Conservation (phyloP, 2,113 vertebrate species). For the Lethenteron camtschaticum region DNA sequence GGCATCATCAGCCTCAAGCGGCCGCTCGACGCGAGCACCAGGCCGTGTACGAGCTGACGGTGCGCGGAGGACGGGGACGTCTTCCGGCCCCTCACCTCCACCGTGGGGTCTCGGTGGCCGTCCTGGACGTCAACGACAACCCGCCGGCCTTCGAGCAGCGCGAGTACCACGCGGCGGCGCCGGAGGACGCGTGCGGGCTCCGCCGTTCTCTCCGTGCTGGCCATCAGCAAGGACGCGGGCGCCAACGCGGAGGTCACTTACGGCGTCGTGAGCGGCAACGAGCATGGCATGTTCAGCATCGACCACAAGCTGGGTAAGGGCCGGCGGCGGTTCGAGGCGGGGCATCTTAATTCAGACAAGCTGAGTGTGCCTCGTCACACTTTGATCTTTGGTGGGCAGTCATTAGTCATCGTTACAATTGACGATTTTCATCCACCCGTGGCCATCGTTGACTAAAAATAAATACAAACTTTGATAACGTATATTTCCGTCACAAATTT, state of each 20-base stretch:
- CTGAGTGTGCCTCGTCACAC: neutral
- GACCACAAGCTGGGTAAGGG: conserved; percentile 47
- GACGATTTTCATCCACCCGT: too few relatives aligned
- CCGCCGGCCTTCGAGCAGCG: conserved; percentile 78
- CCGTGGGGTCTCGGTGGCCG: conserved; percentile 42
- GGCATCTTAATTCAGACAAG: neutral
- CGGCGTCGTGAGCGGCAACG: conserved; percentile 65
- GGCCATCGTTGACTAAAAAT: too few relatives aligned
- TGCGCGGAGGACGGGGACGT: conserved; percentile 59
- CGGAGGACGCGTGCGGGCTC: conserved; percentile 57
- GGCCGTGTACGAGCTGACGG: conserved; percentile 37
- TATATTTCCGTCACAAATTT: too few relatives aligned
- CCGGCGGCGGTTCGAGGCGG: neutral
- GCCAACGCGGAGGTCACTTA: conserved; percentile 64
- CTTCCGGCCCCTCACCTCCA: conserved; percentile 29
- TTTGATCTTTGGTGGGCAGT: neutral
- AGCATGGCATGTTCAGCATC: conserved; percentile 71
- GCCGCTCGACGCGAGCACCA: conserved; percentile 57
- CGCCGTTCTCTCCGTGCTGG: conserved; percentile 62
- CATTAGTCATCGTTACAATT: neutral
- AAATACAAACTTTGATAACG: too few relatives aligned
- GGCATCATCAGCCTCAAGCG: conserved; percentile 54
- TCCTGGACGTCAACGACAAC: conserved; percentile 92
- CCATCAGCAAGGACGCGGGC: conserved; percentile 60
- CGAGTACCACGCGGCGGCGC: conserved; percentile 47